Evolutionary conservation across 1,140 invertebrate genomes (phyloP).

Genomic region (Reticulitermes speratus): DNA sequence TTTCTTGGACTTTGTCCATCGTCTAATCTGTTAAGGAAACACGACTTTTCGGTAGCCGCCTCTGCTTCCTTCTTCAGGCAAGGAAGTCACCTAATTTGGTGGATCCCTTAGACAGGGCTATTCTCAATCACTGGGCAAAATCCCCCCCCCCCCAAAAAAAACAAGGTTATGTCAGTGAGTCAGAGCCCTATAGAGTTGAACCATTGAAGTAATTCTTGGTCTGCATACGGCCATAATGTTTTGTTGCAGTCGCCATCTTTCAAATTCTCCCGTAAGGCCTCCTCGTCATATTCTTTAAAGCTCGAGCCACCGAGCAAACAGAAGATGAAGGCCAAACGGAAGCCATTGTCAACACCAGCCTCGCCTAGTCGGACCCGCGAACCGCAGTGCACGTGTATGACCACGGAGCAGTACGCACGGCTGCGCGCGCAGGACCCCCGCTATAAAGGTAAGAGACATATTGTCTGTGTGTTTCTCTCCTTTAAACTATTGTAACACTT

Average conservation of each 20-base stretch:
- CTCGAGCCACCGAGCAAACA: constrained; percentile 79
- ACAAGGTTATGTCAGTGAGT: too few species aligned
- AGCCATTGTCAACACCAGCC: constrained; percentile 89
- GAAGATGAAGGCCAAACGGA: constrained; percentile 79
- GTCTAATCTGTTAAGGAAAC: too few species aligned
- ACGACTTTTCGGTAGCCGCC: too few species aligned
- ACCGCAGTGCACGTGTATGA: constrained; percentile 94
- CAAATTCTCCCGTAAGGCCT: constrained; percentile 96
- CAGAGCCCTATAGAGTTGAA: too few species aligned
- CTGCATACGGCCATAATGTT: neutral
- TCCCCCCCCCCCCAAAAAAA: too few species aligned
- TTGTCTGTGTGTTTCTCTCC: constrained; percentile 29
- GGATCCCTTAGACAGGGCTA: too few species aligned
- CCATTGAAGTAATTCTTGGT: too few species aligned
- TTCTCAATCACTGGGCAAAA: too few species aligned
- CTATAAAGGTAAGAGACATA: constrained; percentile 61
- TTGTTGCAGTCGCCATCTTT: constrained; percentile 87
- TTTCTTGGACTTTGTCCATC: too few species aligned
- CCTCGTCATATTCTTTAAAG: constrained; percentile 93
- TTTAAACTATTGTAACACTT: neutral
- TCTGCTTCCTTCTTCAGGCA: too few species aligned
- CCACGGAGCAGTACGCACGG: constrained; percentile 85
- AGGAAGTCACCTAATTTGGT: too few species aligned
- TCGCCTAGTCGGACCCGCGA: constrained; percentile 86
- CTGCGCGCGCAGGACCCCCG: constrained; percentile 79